phyloP scores from a whole-genome alignment of 2,888 invertebrate genomes.

The Agrochola macilenta region DNA sequence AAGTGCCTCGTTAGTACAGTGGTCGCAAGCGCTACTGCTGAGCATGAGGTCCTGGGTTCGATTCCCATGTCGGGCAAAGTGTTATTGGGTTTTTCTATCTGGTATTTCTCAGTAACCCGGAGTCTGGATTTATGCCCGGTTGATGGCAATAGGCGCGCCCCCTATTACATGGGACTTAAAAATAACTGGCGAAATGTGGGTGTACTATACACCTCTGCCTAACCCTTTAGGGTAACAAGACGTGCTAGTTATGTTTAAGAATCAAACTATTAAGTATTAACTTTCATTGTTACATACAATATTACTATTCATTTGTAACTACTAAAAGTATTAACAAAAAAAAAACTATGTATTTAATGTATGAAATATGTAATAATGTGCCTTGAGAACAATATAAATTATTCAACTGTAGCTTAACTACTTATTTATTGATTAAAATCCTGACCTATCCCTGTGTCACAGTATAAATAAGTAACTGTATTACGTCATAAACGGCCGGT shows the following conservation, averaged over 20 bases:
- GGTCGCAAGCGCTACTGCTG: too few species aligned
- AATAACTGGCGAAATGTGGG: background rate
- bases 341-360: background rate
- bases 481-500: too few species aligned
- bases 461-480: too few species aligned
- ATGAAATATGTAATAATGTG: conserved; percentile 18
- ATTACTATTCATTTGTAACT: too few species aligned
- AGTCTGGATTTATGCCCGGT: background rate
- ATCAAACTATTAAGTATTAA: background rate
- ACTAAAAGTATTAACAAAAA: too few species aligned
- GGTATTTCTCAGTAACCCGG: too few species aligned
- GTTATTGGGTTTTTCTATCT: too few species aligned
- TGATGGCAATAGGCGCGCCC: background rate
- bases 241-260: background rate
- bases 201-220: background rate
- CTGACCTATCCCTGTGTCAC: background rate
- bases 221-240: background rate
- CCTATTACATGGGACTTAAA: background rate
- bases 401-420: background rate
- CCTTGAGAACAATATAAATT: conserved; percentile 32
- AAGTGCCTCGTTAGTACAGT: background rate
- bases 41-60: too few species aligned
- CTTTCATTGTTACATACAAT: background rate
- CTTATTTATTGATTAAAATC: background rate
- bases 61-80: too few species aligned